Base-by-base conservation (phyloP, 1,140 invertebrate genomes). In the Papilio xuthus region DNA sequence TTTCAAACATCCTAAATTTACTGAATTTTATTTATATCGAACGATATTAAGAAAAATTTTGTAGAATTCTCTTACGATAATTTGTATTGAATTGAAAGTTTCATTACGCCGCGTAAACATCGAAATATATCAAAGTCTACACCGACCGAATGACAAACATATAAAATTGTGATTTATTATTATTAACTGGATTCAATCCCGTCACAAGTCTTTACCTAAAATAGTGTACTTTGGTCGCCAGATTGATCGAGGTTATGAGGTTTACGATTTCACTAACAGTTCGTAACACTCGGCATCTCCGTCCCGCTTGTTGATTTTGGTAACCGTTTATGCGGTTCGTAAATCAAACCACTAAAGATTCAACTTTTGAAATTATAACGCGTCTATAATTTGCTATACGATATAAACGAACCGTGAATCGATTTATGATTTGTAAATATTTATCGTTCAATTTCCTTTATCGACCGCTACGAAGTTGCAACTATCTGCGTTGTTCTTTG, bases 341-440 rank as follows among this genome's bases (percentile, higher is more conserved):
- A 82, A 84, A 86, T 76, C 67, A 76, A 44, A 44, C 47, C 56
- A 75, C 28, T 78, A 78, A 78, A 79, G 81, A 79, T 81, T 76
- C 80, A 82, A 44, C 78, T 81, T 77, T 80, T 80, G 77, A 82
- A 73, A 67, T 84, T 81, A 72, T 83, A 83, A 78, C 41, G 71
- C 80, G 78, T 75, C 53, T 42, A 44, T 78, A 47, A 78, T 82
- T 77, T 71, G 18, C 44, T 72, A 47, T 23, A 60, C 63, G 75
- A 80, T 74, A 77, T 81, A 23, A 42, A 32, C 72, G 75, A 73
- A 53, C 79, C 73, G 81, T 79, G 80, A 83, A 81, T 84, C 79
- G 81, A 85, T 90, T 90, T 90, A 89, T 80, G 84, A 86, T 82
- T 78, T 80, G 83, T 88, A 88, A 89, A 87, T 90, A 89, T 88